Base-by-base conservation (phyloP, 2,797 vertebrate species). In the Diplodus sargus region DNA sequence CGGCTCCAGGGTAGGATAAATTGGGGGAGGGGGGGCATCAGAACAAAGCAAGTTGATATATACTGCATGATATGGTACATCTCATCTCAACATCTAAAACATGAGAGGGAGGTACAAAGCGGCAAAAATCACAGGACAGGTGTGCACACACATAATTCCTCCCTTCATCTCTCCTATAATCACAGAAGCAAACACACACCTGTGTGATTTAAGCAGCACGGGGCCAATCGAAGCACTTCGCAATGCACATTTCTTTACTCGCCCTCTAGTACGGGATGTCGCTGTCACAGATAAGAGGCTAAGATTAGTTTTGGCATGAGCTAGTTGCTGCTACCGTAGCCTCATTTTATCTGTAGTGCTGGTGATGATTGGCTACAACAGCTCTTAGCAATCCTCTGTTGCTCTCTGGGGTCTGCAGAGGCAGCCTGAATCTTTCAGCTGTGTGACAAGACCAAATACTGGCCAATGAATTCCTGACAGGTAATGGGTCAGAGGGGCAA, bases 221-320 rank as follows among this genome's bases (percentile, higher is more conserved):
- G 47, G 45, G 64, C 78, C 74, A 59, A 63, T 56, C n/a, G 4
- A 65, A 72, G 56, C 63, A 58, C 68, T 76, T 79, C 15, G 30
- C 64, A 53, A 66, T 64, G 65, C 69, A 74, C 72, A 23, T 70
- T 73, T 77, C 75, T 74, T 51, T 12, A 71, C 63, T 80, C 14
- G 72, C 43, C 73, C 54, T 80, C 62, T 47, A 66, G 52, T 54
- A 70, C 74, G 69, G 65, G 76, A 79, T 76, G 85, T 83, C 54
- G 42, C 84, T 76, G 76, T 86, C 82, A 87, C 82, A 86, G 80
- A 91, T 79, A 88, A 78, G 60, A 54, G 80, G 79, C 58, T 76
- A 54, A 85, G 86, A 89, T 90, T 83, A 79, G 78, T 81, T 82
- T 79, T 78, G 85, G 85, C 70, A 82, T 18, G n/a, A 73, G 77